Base-by-base conservation (phyloP, 2,888 invertebrate genomes). In the Sicus ferrugineus region DNA sequence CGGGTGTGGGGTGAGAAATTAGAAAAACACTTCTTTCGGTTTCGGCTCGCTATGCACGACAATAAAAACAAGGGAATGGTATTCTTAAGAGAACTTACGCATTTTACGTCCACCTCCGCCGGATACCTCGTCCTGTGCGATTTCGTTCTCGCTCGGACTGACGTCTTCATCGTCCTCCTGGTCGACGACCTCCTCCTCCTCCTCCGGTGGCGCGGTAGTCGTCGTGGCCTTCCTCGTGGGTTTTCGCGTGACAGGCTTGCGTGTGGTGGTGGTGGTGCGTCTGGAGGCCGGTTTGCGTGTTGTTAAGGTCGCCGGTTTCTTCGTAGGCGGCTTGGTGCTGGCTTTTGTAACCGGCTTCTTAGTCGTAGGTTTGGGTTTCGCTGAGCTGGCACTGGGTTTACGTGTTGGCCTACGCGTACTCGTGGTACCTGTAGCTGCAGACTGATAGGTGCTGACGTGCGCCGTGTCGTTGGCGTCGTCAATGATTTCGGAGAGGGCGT, bases 401-500 rank as follows among this genome's bases (percentile, higher is more conserved):
- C 80, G 84, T 9, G 86, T 83, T 0, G 80, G 79, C 9, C 78
- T 79, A 19, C 76, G 76, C 16, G 79, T 79, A 0, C 73, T 76
- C 9, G 81, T 76, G 7, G 74, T 72, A 54, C 73, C 73, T 16
- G 70, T 38, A 7, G 73, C 75, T 11, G 73, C 72, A 9, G 42
- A 72, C 23, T 80, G 76, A 50, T 80, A 81, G 0, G 77, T 79
- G 19, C 74, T 68, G 0, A 73, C 74, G 1, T 75, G 54, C 7
- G 76, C 82, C 52, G 77, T 84, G 66, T 78, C 78, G 23, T 87
- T 88, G 46, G 83, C 84, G 56, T 88, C 88, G 68, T 90, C 88
- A 16, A 95, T 91, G 71, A 94, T 90, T 76, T 94, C 93, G 75
- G 92, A 92, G 14, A 95, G 82, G 64, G 92, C 92, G 76, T 93